Base-by-base conservation (phyloP, 35 echinoderm and acorn worm genomes). In the Chiridota heheva region DNA sequence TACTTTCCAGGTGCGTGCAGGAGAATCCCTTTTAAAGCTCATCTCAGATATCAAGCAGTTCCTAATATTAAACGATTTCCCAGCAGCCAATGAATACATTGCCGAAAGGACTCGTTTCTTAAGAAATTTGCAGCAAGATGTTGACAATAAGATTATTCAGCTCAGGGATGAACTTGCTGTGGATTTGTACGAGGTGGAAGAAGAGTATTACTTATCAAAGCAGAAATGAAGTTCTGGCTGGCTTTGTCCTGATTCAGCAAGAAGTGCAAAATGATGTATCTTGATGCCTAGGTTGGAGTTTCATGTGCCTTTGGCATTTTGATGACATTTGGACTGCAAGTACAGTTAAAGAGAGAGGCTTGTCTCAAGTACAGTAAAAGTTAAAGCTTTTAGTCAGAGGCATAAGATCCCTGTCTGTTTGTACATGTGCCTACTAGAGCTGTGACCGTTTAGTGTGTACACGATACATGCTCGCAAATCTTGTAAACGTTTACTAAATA, bases 41-140 rank as follows among this genome's bases (percentile, higher is more conserved):
- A 83, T 90, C 8, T 53, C 92, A 16, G 92, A 96, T 72, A 90
- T 96, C 76, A 96, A 96, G 53, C 87, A 96, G 63, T 96, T 96
- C 68, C 72, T 96, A 1, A 96, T 96, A 45, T 45, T 96, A 20
- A 96, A 96, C 63, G 92, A 96, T 61, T 96, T 96, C 78, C 92
- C 92, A 2, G 85, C 88, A 33, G 88, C 82, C 22, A 96, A 96
- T 56, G 92, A 86, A 68, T 46, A 80, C 60, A 96, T 96, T 25
- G 84, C 72, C 15, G 71, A 96, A 30, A 55, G 92, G 28, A 86
- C 92, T 27, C 68, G 55, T 6, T 96, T 83, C 62, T 53, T 96
- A 40, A 62, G 66, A 37, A 66, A 58, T 18, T 57, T 85, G 17
- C 88, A 90, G 34, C 76, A 62, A 60, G 82, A 90, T 3, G 57